phyloP scores from a whole-genome alignment of 2,113 vertebrate genomes.

The Pseudopipra pipra region DNA sequence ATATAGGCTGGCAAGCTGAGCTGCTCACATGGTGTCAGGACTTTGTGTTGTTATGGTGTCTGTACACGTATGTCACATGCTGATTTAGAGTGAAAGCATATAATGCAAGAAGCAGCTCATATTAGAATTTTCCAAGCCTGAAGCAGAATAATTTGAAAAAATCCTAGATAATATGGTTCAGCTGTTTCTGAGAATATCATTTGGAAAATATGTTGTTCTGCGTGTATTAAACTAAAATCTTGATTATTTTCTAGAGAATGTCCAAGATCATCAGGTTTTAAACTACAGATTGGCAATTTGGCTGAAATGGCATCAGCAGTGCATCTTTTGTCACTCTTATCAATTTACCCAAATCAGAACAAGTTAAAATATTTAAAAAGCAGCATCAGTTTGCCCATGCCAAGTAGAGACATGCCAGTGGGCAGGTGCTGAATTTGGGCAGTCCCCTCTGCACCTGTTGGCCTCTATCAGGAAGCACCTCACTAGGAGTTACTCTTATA shows the following conservation, averaged over 20 bases:
- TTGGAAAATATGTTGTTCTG: neutral
- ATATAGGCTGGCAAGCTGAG: neutral
- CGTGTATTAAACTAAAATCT: neutral
- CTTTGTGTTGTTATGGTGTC: neutral
- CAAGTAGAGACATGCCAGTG: rapidly evolving
- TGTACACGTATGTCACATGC: rapidly evolving
- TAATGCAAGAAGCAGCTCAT: neutral
- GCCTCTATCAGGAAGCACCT: neutral
- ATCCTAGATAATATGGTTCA: neutral
- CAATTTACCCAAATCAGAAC: neutral
- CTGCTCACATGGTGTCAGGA: neutral
- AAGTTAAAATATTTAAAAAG: neutral
- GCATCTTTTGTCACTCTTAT: neutral
- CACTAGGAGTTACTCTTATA: neutral
- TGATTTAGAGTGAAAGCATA: neutral
- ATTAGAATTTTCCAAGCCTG: neutral
- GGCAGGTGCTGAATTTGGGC: neutral
- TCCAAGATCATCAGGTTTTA: neutral
- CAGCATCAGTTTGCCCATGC: neutral
- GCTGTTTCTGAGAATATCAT: neutral
- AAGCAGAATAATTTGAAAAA: neutral
- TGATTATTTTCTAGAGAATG: neutral
- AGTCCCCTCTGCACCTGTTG: rapidly evolving
- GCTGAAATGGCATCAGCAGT: neutral
- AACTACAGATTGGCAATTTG: neutral